Conservation (phyloP, 2,888 invertebrate species). For the Eubasilissa splendida region DNA sequence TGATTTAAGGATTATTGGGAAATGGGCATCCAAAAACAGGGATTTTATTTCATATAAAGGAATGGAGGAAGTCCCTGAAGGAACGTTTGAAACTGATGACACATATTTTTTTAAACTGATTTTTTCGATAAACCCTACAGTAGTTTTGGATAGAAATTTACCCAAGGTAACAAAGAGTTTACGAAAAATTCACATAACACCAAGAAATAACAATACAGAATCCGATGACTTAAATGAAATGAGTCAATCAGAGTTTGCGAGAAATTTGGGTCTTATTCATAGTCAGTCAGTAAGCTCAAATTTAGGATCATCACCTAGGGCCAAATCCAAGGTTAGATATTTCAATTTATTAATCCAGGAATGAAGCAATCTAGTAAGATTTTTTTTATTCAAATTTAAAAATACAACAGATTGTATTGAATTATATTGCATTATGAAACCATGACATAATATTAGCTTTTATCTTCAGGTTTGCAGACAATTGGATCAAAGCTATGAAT, state of each 20-base stretch:
- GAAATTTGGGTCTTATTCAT: conserved; percentile 45
- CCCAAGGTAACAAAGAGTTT: neutral
- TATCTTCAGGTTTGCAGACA: neutral
- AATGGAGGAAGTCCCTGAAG: conserved; percentile 43
- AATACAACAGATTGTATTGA: too few species aligned
- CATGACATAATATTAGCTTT: neutral
- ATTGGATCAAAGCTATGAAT: conserved; percentile 2
- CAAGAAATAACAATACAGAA: neutral
- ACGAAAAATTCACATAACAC: neutral
- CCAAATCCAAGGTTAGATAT: neutral
- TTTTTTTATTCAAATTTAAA: too few species aligned
- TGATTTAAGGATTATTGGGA: conserved; percentile 34
- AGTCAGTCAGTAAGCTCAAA: neutral
- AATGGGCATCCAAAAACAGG: conserved; percentile 44
- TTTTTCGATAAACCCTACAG: conserved; percentile 42
- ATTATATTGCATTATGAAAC: too few species aligned
- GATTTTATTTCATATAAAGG: conserved; percentile 48
- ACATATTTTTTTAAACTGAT: conserved; percentile 42
- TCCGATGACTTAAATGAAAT: conserved; percentile 31
- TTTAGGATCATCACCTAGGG: neutral
- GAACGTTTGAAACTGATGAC: conserved; percentile 46
- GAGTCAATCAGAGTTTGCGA: conserved; percentile 51
- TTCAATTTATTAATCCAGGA: too few species aligned
- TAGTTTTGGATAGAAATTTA: conserved; percentile 40
- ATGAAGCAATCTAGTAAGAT: too few species aligned